Conservation (phyloP, 2,888 invertebrate genomes). For the Tromatobia lineatoria region DNA sequence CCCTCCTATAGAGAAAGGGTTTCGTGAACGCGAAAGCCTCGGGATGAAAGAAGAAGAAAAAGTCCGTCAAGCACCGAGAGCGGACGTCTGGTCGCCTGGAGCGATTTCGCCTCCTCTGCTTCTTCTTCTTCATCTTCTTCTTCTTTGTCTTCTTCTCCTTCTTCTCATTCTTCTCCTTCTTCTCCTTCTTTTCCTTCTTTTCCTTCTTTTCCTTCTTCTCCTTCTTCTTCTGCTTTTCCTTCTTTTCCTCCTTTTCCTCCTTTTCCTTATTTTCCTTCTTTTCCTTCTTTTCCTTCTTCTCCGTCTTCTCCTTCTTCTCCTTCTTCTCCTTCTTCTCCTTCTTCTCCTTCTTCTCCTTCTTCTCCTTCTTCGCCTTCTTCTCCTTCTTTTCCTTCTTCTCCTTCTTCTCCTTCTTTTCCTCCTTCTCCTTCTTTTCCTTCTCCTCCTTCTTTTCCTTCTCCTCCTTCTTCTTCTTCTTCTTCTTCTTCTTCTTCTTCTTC, state of each 20-base stretch:
- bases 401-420: neutral
- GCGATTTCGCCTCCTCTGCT: constrained; percentile 28
- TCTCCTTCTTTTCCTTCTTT: neutral
- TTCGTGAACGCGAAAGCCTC: constrained; percentile 59
- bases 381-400: constrained; percentile 6
- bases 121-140: constrained; percentile 7
- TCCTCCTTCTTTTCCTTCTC: too few relatives aligned
- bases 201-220: constrained; percentile 14
- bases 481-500: neutral
- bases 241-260: neutral
- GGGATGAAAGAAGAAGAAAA: constrained; percentile 36
- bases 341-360: neutral
- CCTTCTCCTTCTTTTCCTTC: too few relatives aligned
- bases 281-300: neutral
- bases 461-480: constrained; percentile 7
- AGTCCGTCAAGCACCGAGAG: constrained; percentile 39
- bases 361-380: neutral
- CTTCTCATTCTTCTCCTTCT: neutral
- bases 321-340: constrained; percentile 1
- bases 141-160: too few relatives aligned
- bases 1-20: constrained; percentile 47
- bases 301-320: neutral
- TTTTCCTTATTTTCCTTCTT: neutral
- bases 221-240: neutral
- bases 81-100: constrained; percentile 56